Evolutionary conservation across 2,797 vertebrate genomes (phyloP), one percentile per base, ranked within the genome.

Genomic region (Cetoscarus ocellatus): DNA sequence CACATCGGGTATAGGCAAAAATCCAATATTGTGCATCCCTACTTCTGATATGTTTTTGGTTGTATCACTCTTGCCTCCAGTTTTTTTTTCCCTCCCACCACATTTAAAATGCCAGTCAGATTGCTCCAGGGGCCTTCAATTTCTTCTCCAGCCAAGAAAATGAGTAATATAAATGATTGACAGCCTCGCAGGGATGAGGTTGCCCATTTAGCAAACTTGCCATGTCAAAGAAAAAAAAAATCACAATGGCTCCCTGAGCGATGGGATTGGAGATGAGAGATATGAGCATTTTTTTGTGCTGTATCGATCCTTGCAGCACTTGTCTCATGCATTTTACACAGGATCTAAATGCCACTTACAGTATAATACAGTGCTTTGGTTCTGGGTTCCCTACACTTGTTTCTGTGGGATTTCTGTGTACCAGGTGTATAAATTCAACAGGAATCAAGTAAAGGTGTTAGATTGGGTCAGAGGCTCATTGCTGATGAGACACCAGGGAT

Each of bases 241-340:
- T 73, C 72, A 77, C 67, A 79, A 70, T 62, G 74, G 67, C 66
- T 90, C 80, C 84, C 70, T 70, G 75, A 88, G 85, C 66, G 64
- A 85, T 86, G 75, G 68, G 67, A 77, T 82, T 86, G 85, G 86
- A 84, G 86, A 92, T 82, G 70, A 86, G 72, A 88, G 71, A 91
- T 90, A 91, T 85, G 53, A 92, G 87, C 81, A 90, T 93, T 92
- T 92, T 50, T 39, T 39, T 81, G 78, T 74, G 53, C 69, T 67
- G 66, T 83, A 92, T 94, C 67, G 90, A 93, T 93, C 79, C 66
- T 64, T 59, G 67, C 27, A 78, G 75, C 78, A 77, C 85, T 88
- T 90, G 88, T 89, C 89, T 93, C 86, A 92, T 94, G 86, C 87
- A 92, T 94, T 94, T 94, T 93, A 91, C 88, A 93, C 85, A 88